These are phyloP conservation scores for Drosophila tripunctata DNA, from an alignment of 2,888 invertebrate genomes.

Conservation along the genomic window DNA sequence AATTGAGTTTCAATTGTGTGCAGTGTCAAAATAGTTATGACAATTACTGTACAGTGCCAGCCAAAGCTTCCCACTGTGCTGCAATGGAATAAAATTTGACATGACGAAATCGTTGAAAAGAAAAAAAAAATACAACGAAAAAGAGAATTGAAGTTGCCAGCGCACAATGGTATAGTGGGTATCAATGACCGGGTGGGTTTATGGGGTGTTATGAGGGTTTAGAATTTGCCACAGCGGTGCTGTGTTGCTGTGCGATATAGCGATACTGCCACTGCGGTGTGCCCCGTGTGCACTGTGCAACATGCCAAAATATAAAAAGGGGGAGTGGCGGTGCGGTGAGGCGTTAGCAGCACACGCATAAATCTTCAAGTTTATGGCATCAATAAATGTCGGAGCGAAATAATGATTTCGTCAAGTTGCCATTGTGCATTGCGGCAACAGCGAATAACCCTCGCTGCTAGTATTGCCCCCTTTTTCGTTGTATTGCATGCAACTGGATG, in stretches of 20 bases:
- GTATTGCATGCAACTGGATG: conserved; percentile 27
- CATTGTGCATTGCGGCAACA: conserved; percentile 57
- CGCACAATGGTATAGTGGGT: conserved; percentile 35
- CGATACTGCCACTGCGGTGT: conserved; percentile 1
- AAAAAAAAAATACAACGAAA: too few relatives aligned
- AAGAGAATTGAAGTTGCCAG: conserved; percentile 27
- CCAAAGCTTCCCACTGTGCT: conserved; percentile 62
- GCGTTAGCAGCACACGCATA: conserved; percentile 69
- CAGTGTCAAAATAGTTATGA: neutral
- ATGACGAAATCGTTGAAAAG: conserved; percentile 73
- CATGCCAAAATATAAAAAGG: conserved; percentile 27
- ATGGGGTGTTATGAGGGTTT: conserved; percentile 32
- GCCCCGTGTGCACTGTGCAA: conserved; percentile 47
- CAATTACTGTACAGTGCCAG: neutral
- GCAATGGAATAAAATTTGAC: conserved; percentile 75
- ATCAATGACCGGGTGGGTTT: conserved; percentile 68
- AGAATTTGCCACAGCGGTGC: conserved; percentile 26
- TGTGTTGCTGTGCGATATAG: too few relatives aligned
- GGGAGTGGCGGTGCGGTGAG: conserved; percentile 24
- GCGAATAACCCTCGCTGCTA: conserved; percentile 29
- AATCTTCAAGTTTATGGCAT: conserved; percentile 84
- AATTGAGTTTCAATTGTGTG: neutral
- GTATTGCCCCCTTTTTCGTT: conserved; percentile 3
- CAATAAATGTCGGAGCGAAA: conserved; percentile 84
- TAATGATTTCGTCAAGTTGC: conserved; percentile 81